Percentiles rank a stretch among this genome's conserved stretches.
Evolutionary conservation across 1,140 invertebrate species (phyloP).

Genomic region (Cherax destructor): DNA sequence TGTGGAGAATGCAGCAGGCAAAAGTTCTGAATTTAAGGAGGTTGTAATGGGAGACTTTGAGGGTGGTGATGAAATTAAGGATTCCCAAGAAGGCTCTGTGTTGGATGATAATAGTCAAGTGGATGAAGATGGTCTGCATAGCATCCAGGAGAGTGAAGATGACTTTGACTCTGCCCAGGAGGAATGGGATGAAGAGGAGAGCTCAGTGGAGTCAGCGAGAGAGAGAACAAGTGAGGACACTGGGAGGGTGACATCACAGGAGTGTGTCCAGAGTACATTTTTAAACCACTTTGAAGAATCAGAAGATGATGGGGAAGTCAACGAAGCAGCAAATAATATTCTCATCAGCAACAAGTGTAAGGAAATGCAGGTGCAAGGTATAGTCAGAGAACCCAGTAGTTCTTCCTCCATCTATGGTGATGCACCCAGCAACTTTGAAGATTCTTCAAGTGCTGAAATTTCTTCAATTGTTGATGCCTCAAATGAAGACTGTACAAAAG

Average conservation of each 20-base stretch:
- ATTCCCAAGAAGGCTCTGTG: neutral
- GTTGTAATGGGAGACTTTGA: neutral
- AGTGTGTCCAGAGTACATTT: neutral
- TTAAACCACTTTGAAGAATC: neutral
- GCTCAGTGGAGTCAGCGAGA: neutral
- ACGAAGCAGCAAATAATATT: neutral
- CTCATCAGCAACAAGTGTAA: neutral
- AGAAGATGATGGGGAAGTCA: neutral
- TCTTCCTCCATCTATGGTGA: constrained; percentile 47
- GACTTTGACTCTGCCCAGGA: constrained; percentile 65
- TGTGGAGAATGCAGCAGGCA: neutral
- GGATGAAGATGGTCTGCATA: neutral
- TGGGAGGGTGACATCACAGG: neutral
- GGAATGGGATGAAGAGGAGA: constrained; percentile 53
- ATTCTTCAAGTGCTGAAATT: constrained; percentile 4
- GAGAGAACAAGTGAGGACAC: neutral
- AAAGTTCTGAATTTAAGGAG: neutral
- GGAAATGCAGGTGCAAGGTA: neutral
- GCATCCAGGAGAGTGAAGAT: constrained; percentile 55
- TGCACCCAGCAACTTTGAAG: constrained; percentile 7
- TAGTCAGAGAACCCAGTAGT: constrained; percentile 25
- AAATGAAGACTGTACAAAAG: constrained; percentile 18
- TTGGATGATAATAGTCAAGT: neutral
- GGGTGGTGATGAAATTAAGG: neutral
- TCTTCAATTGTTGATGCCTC: constrained; percentile 24